These are phyloP conservation scores for Mesorhabditis spiculigera DNA, from an alignment of 2,888 invertebrate genomes.

Conservation along the genomic window DNA sequence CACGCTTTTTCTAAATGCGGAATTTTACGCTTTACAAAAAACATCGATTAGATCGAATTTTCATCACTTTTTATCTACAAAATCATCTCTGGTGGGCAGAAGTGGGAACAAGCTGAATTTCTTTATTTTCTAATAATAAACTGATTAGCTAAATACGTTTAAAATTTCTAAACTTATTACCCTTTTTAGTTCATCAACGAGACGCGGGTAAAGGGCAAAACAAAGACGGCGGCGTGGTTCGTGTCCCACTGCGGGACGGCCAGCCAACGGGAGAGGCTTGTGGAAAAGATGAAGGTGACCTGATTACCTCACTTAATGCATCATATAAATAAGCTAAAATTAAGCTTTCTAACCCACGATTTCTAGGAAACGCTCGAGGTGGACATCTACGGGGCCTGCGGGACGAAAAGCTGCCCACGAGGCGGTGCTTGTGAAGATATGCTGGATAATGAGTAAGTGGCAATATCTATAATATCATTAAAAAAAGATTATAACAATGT, in stretches of 20 bases:
- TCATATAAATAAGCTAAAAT: no score
- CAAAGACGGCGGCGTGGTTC: conserved; percentile 50
- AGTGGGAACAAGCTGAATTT: no score
- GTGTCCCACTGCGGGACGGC: conserved; percentile 52
- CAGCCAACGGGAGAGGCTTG: conserved; percentile 40
- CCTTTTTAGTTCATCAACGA: conserved; percentile 17
- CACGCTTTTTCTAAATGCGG: neutral
- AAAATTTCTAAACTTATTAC: neutral
- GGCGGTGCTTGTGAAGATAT: conserved; percentile 39
- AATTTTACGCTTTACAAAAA: no score
- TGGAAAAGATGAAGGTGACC: conserved; percentile 38
- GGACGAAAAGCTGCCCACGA: conserved; percentile 41
- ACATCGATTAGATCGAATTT: no score
- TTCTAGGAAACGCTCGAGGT: conserved; percentile 37
- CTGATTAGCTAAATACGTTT: neutral
- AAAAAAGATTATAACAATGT: neutral
- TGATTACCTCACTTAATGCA: neutral
- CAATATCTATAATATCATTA: neutral
- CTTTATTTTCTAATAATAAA: no score
- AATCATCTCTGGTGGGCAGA: no score
- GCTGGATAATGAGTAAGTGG: conserved; percentile 44
- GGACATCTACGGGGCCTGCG: conserved; percentile 54
- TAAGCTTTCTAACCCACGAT: no score
- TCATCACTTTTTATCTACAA: no score
- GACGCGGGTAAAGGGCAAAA: conserved; percentile 31